Percentiles rank a stretch among this genome's conserved stretches.
These are phyloP conservation scores for Ditylenchus dipsaci DNA, from an alignment of 1,140 invertebrate species.

Conservation along the genomic window DNA sequence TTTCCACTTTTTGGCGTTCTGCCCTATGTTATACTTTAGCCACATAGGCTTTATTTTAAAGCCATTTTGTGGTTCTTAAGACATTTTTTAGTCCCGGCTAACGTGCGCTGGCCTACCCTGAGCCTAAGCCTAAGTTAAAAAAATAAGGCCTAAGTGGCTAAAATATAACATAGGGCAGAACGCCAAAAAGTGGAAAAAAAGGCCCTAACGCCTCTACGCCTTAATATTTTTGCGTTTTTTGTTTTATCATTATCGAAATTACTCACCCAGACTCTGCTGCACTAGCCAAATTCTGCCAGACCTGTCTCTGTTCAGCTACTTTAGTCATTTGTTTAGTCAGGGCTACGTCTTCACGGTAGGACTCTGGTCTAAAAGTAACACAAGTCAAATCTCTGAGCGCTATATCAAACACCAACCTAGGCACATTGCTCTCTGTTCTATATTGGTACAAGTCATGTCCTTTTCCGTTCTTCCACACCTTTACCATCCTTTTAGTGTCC, in stretches of 20 bases:
- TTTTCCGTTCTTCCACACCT: conserved; percentile 61
- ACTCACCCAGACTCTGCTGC: conserved; percentile 37
- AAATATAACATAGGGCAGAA: too few relatives aligned
- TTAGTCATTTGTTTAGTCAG: conserved; percentile 28
- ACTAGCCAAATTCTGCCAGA: conserved; percentile 34
- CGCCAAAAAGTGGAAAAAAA: too few relatives aligned
- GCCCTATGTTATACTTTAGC: too few relatives aligned
- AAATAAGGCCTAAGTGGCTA: too few relatives aligned
- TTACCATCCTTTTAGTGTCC: conserved; percentile 61
- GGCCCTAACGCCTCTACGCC: too few relatives aligned
- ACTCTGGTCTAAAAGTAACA: conserved; percentile 29
- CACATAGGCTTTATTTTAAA: too few relatives aligned
- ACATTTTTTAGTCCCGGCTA: too few relatives aligned
- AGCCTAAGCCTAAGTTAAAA: too few relatives aligned
- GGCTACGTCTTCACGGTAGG: conserved; percentile 33
- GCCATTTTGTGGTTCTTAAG: too few relatives aligned
- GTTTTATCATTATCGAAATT: background rate
- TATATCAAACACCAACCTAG: conserved; percentile 5
- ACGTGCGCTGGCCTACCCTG: too few relatives aligned
- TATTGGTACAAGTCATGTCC: conserved; percentile 59
- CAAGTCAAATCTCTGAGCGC: background rate
- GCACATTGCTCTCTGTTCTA: conserved; percentile 60
- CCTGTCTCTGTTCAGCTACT: conserved; percentile 20
- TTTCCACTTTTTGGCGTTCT: too few relatives aligned
- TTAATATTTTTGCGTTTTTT: too few relatives aligned